These are phyloP conservation scores for Tyria jacobaeae DNA, from an alignment of 2,888 invertebrate genomes.

Conservation along the genomic window DNA sequence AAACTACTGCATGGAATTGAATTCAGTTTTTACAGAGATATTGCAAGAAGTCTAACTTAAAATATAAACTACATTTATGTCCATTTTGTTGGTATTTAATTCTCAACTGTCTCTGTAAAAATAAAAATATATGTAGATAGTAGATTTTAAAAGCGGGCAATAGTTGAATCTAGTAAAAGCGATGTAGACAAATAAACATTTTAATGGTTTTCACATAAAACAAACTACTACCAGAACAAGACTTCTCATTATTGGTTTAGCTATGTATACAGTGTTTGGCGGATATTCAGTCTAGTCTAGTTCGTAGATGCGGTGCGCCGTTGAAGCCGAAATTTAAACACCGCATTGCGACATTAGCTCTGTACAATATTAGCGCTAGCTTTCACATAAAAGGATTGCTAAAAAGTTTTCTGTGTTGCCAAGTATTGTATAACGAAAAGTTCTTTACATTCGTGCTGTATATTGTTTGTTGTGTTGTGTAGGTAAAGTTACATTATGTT, in stretches of 20 bases:
- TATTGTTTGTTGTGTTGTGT: not conserved
- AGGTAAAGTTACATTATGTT: not conserved
- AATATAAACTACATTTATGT: too few species aligned
- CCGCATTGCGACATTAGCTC: conserved; percentile 43
- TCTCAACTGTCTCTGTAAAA: too few species aligned
- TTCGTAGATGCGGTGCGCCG: not conserved
- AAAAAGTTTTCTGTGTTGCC: conserved; percentile 18
- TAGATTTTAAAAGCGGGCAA: too few species aligned
- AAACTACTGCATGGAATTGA: too few species aligned
- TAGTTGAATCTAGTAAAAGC: not conserved
- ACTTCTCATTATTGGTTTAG: not conserved
- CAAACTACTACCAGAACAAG: conserved; percentile 1
- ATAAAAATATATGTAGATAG: too few species aligned
- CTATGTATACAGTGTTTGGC: not conserved
- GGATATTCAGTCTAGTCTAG: not conserved
- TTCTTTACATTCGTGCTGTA: conserved; percentile 4
- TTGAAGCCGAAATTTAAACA: conserved; percentile 24
- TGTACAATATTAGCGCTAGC: conserved; percentile 24
- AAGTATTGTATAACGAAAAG: conserved; percentile 11
- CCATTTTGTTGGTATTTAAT: too few species aligned
- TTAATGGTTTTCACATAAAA: not conserved
- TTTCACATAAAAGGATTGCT: conserved; percentile 15
- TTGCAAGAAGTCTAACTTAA: too few species aligned
- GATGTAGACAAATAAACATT: not conserved
- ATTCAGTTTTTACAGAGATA: too few species aligned